Evolutionary conservation across 2,797 vertebrate genomes (phyloP).

Genomic region (Lacerta bilineata): DNA sequence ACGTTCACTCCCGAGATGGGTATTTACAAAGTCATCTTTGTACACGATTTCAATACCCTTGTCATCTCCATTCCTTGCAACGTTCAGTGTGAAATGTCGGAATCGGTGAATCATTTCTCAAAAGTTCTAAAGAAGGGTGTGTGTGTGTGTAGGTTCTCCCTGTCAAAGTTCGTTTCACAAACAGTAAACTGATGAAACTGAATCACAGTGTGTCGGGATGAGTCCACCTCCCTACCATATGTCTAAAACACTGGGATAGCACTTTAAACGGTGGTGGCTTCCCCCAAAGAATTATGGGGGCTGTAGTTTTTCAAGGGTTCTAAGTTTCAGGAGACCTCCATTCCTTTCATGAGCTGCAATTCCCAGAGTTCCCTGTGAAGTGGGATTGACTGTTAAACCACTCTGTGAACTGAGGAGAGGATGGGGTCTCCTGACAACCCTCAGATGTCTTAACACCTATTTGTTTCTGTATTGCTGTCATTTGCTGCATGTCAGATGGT

Average conservation of each 20-base stretch:
- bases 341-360: no score
- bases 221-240: no score
- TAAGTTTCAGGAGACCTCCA: no score
- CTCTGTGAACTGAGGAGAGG: no score
- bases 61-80: constrained; percentile 9
- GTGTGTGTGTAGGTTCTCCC: background rate
- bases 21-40: constrained; percentile 40
- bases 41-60: constrained; percentile 33
- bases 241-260: no score
- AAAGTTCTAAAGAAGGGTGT: background rate
- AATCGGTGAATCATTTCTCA: constrained; percentile 9
- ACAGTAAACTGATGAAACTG: background rate
- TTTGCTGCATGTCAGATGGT: constrained; percentile 20
- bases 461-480: constrained; percentile 30
- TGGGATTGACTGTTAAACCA: no score
- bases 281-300: no score
- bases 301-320: no score
- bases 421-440: no score
- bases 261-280: no score
- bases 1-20: constrained; percentile 39
- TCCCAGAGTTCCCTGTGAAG: no score
- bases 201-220: background rate
- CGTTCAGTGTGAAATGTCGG: background rate
- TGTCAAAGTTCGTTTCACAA: background rate
- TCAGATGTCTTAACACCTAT: background rate